Evolutionary conservation across 2,113 vertebrate genomes (phyloP).

Genomic region (Oryctolagus cuniculus): mOryCun1.1 NC_091442.1:112145001-112145500

Average conservation of each 20-base stretch:
- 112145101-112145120: slow-evolving; percentile 7
- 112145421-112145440: not conserved
- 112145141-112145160: not conserved
- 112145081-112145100: not conserved
- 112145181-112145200: not conserved
- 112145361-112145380: not conserved
- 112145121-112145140: not conserved
- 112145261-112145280: not conserved
- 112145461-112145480: not conserved
- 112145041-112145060: not conserved
- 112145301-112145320: not conserved
- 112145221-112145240: not conserved
- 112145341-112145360: not conserved
- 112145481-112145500: accelerated
- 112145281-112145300: not conserved
- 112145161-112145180: not conserved
- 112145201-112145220: not conserved
- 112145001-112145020: not conserved
- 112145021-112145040: not conserved
- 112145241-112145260: not conserved
- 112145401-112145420: not conserved
- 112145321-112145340: not conserved
- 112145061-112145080: not conserved
- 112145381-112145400: not conserved
- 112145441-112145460: not conserved